Base-by-base conservation (phyloP, 2,888 invertebrate species). In the Eustalomyia histrio region DNA sequence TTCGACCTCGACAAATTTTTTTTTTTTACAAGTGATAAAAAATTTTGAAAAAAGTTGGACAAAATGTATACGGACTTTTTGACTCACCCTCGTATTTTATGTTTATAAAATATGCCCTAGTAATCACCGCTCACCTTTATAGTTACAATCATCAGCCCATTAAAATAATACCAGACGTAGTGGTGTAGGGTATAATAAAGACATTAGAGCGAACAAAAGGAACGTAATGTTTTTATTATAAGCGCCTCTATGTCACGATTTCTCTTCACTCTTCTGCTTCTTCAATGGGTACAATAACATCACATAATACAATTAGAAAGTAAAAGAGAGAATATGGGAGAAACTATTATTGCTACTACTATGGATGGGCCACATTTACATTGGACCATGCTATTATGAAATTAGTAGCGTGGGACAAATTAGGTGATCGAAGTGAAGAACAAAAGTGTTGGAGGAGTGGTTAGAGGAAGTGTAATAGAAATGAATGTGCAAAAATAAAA, bases 361-460 rank as follows among this genome's bases (percentile, higher is more conserved):
- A n/a, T 47, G n/a, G n/a, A n/a, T 47, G 43, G 21, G 39, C 57
- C 4, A 57, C 39, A 57, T 73, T 29, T 63, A 57, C 55, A 24
- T 35, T 21, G 60, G 18, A 79, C 29, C 73, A 75, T 71, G 71
- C 61, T 61, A 80, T 72, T 57, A 67, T 71, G 72, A 63, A 71
- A 67, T 76, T 67, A 65, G 76, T 76, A 68, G 75, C 75, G 80
- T 80, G 76, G 71, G 79, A 75, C 60, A 65, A 71, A 69, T 64
- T 61, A 47, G 47, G 47, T 75, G 71, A 73, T 24, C 24, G 63
- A 55, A 39, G 58, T 72, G 39, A 12, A 39, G 12, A 39, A 14
- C 39, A 39, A 12, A 39, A 39, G 39, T 35, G 33, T 65, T 55
- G 55, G 18, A 14, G n/a, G 18, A 24, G 12, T 7, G 1, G n/a